Conservation (phyloP, 2,888 invertebrate species). For the Agapostemon virescens region DNA sequence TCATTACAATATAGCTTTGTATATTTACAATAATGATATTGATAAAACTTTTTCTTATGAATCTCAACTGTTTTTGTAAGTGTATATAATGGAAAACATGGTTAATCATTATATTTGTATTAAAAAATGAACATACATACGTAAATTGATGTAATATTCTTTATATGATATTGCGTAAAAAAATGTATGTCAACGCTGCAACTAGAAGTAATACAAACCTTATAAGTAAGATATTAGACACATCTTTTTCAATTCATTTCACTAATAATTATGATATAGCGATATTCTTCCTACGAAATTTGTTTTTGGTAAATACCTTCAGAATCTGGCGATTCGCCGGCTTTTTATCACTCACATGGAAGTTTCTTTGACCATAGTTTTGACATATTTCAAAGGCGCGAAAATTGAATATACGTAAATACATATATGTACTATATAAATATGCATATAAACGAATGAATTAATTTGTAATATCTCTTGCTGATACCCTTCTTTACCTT, state of each 20-base stretch:
- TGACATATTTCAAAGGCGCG: constrained; percentile 33
- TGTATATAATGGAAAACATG: not conserved
- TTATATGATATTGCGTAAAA: constrained; percentile 44
- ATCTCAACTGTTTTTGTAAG: constrained; percentile 6
- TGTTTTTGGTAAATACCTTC: constrained; percentile 19
- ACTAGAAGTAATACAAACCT: constrained; percentile 45
- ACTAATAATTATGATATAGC: not conserved
- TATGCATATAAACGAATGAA: not conserved
- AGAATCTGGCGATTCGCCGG: constrained; percentile 42
- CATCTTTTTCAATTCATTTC: not conserved
- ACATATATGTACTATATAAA: not conserved
- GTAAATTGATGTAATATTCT: constrained; percentile 30
- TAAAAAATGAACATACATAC: not conserved
- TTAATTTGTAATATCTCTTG: not conserved
- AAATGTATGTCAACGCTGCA: constrained; percentile 38
- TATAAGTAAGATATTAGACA: constrained; percentile 7
- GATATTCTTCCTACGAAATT: constrained; percentile 2
- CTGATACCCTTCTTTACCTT: not conserved
- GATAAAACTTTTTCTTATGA: not conserved
- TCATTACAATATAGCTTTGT: not conserved
- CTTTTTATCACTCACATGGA: constrained; percentile 43
- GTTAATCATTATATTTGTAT: constrained; percentile 7
- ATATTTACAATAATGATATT: not conserved
- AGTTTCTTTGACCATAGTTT: constrained; percentile 33
- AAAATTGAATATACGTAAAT: constrained; percentile 24